Base-by-base conservation (phyloP, 2,888 invertebrate genomes). In the Colostygia pectinataria region DNA sequence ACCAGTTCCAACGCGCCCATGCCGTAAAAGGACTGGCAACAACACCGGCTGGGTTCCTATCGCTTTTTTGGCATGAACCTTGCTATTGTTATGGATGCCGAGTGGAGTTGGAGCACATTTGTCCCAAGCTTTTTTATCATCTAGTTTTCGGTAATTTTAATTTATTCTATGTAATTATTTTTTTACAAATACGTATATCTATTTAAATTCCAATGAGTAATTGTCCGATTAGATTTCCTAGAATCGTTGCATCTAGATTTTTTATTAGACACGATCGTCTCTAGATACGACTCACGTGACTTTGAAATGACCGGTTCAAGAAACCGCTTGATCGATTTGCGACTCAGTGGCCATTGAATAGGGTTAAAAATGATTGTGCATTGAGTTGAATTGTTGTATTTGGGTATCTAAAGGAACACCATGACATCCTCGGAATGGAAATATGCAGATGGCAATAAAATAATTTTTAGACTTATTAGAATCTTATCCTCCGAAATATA, bases 231-330 rank as follows among this genome's bases (percentile, higher is more conserved):
- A 20, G 36, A 15, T 47, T 52, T 59, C 59, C 53, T 57, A 57
- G 59, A 59, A 59, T 10, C 29, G 32, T 12, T 51, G 40, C 36
- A 55, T 53, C 55, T 59, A 57, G 51, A 50, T 56, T 55, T 59
- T 59, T 53, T 57, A 56, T 53, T 48, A 38, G 49, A 25, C 41
- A 18, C 23, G 39, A 24, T 44, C 39, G 42, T 28, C 37, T 34
- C 45, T 39, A 38, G 42, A 32, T 33, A 23, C 27, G 32, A 37
- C 43, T 53, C 44, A 47, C 48, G 48, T 45, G 59, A 53, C 53
- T 49, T 46, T 49, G 36, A 50, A 23, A 33, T 37, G 53, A 56
- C 59, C 55, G 42, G 42, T 43, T 52, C 52, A 55, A 50, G 44
- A 56, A 57, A 55, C 45, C 40, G 33, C 27, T 38, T 27, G 13